Percentiles rank a stretch among this genome's conserved stretches.
phyloP scores from a whole-genome alignment of 1,140 invertebrate genomes.

The Drosophila kanapiae region DNA sequence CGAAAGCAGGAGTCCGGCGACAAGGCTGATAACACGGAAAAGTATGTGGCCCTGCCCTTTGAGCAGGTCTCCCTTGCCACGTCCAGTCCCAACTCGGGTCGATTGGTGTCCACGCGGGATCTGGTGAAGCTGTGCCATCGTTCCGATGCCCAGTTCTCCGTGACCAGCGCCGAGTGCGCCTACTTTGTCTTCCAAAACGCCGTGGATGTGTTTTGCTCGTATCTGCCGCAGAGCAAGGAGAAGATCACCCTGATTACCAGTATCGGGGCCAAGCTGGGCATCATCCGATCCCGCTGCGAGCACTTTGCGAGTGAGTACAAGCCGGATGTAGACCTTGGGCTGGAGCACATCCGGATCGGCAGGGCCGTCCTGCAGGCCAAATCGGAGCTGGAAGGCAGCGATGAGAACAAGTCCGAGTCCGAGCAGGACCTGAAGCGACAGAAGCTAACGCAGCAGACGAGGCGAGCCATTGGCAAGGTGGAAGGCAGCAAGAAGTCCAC shows the following conservation, averaged over 20 bases:
- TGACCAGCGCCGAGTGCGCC: conserved; percentile 90
- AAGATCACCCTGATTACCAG: conserved; percentile 89
- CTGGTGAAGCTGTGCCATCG: conserved; percentile 96
- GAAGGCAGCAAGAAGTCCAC: conserved; percentile 85
- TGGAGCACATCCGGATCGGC: conserved; percentile 86
- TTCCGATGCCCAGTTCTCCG: conserved; percentile 90
- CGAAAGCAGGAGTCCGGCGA: conserved; percentile 77
- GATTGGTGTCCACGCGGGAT: conserved; percentile 93
- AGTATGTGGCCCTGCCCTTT: conserved; percentile 71
- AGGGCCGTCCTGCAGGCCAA: conserved; percentile 86
- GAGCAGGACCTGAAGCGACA: conserved; percentile 58
- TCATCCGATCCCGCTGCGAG: conserved; percentile 93
- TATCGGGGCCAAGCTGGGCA: conserved; percentile 93
- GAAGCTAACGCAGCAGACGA: conserved; percentile 48
- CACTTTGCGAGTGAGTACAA: conserved; percentile 93
- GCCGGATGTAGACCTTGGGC: conserved; percentile 88
- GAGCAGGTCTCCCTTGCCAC: conserved; percentile 54
- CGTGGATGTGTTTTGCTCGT: conserved; percentile 94
- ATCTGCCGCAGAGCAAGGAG: conserved; percentile 86
- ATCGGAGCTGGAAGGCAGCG: conserved; percentile 17
- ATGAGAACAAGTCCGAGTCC: conserved; percentile 15
- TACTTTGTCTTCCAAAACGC: conserved; percentile 95
- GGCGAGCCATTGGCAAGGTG: conserved; percentile 32
- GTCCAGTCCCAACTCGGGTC: conserved; percentile 82
- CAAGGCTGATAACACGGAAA: conserved; percentile 72